Percentiles rank a stretch among this genome's conserved stretches.
Conservation (phyloP, 2,797 vertebrate genomes). For the Acropternis orthonyx region DNA sequence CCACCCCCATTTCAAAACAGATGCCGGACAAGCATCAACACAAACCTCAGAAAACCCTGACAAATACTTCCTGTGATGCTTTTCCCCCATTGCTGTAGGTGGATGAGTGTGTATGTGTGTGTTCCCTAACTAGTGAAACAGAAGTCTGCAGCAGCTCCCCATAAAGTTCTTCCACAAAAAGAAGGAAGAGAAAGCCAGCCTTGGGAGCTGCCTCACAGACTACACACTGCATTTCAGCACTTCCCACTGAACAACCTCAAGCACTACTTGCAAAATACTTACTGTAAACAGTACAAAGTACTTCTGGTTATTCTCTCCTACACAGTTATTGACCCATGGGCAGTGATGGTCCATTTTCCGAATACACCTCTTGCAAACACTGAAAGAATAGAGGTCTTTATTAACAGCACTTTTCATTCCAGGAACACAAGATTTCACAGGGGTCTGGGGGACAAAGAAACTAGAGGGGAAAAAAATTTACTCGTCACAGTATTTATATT, state of each 20-base stretch:
- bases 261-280: constrained; percentile 69
- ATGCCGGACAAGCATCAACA: not conserved
- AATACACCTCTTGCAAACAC: constrained; percentile 98
- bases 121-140: not conserved
- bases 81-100: not conserved
- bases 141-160: not conserved
- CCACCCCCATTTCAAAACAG: rapidly evolving
- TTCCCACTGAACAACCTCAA: not conserved
- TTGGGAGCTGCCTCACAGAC: not conserved
- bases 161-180: not conserved
- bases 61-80: not conserved
- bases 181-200: not conserved
- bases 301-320: constrained; percentile 99
- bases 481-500: not conserved
- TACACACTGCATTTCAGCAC: not conserved
- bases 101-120: not conserved
- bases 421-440: not conserved
- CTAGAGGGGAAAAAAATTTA: not conserved
- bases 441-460: not conserved
- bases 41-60: not conserved
- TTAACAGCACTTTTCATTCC: not conserved
- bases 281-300: constrained; percentile 99
- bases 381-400: constrained; percentile 61
- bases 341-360: constrained; percentile 99
- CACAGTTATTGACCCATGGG: constrained; percentile 99